Conservation (phyloP, 37 sponge, comb jelly and placozoan species). For the Geodia barretti region DNA sequence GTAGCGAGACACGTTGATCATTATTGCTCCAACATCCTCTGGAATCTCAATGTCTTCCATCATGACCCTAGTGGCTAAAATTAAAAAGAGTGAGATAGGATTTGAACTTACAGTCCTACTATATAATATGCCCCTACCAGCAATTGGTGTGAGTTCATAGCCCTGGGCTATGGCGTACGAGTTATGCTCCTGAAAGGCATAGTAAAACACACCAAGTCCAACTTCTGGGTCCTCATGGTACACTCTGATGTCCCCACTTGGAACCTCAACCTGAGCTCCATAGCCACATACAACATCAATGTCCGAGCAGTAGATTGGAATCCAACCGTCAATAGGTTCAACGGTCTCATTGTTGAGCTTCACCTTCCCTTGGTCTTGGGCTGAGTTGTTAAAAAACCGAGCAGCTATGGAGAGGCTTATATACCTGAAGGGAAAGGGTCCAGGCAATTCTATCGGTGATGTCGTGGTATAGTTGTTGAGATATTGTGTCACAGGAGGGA, state of each 20-base stretch:
- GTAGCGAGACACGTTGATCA: neutral
- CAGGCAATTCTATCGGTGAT: neutral
- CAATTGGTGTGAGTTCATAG: slow-evolving; percentile 40
- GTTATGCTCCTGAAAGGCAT: slow-evolving; percentile 26
- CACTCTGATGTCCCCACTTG: neutral
- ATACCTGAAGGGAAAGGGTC: neutral
- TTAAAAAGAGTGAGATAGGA: too few species aligned
- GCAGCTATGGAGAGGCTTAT: slow-evolving; percentile 9
- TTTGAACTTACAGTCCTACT: too few species aligned
- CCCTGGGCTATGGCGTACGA: slow-evolving; percentile 42
- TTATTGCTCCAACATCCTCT: slow-evolving; percentile 28
- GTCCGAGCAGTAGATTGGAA: slow-evolving; percentile 17
- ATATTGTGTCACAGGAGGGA: slow-evolving; percentile 59
- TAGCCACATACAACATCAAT: slow-evolving; percentile 29
- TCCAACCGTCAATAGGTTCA: neutral
- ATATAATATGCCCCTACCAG: neutral
- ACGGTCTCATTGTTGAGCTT: neutral
- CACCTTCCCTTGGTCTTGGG: neutral
- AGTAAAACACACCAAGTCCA: slow-evolving; percentile 6
- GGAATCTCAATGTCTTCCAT: neutral
- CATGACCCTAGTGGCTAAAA: neutral
- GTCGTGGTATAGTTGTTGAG: slow-evolving; percentile 24
- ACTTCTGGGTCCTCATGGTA: slow-evolving; percentile 9
- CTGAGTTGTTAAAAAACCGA: slow-evolving; percentile 20
- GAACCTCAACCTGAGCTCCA: neutral